phyloP scores from a whole-genome alignment of 1,140 invertebrate species.

The Trigoniulus corallinus region DNA sequence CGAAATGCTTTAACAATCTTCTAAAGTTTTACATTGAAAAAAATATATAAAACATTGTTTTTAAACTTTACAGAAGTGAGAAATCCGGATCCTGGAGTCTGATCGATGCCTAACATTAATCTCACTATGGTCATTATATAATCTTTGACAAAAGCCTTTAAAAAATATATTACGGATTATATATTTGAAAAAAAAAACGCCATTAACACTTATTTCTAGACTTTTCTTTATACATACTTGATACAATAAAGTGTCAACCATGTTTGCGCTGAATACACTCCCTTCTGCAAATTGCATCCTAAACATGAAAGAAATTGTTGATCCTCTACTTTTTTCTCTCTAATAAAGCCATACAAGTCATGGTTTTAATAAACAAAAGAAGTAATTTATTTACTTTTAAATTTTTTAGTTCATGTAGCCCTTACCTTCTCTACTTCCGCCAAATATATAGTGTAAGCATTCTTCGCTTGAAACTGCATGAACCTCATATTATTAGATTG shows the following conservation, averaged over 20 bases:
- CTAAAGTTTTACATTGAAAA: background rate
- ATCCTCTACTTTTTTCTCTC: slow-evolving; percentile 91
- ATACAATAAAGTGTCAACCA: slow-evolving; percentile 40
- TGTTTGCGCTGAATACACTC: slow-evolving; percentile 74
- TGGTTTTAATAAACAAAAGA: background rate
- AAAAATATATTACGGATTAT: background rate
- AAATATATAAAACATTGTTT: too few relatives aligned
- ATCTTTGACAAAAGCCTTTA: slow-evolving; percentile 88
- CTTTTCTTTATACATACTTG: slow-evolving; percentile 21
- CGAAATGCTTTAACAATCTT: background rate
- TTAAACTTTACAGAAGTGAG: slow-evolving; percentile 78
- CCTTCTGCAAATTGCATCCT: slow-evolving; percentile 92
- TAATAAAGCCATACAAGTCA: slow-evolving; percentile 30
- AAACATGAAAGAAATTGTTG: slow-evolving; percentile 99
- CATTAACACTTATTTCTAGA: background rate
- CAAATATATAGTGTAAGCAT: slow-evolving; percentile 86
- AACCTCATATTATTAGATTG: slow-evolving; percentile 97
- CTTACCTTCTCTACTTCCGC: slow-evolving; percentile 97
- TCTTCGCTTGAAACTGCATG: slow-evolving; percentile 94
- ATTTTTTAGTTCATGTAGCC: too few relatives aligned
- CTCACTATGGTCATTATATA: slow-evolving; percentile 96
- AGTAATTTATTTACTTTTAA: background rate
- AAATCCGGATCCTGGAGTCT: slow-evolving; percentile 91
- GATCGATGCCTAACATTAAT: slow-evolving; percentile 84
- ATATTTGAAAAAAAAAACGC: background rate